Evolutionary conservation across 2,888 invertebrate genomes (phyloP).

Genomic region (Brachyopa scutellaris): DNA sequence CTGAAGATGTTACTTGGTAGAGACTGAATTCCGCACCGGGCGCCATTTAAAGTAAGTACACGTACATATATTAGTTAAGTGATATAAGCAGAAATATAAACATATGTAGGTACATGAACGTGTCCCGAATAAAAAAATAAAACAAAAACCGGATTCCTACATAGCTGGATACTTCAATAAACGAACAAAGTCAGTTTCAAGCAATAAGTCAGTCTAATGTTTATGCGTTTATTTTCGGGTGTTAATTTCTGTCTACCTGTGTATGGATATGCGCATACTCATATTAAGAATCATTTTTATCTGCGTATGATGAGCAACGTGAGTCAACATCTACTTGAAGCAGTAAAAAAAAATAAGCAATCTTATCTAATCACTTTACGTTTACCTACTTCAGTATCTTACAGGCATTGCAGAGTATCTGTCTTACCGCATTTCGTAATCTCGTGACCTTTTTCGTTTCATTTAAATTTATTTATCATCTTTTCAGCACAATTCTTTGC

Average conservation of each 20-base stretch:
- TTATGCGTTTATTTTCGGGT: background rate
- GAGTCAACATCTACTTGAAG: slow-evolving; percentile 8
- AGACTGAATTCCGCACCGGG: too few relatives aligned
- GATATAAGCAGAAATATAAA: too few relatives aligned
- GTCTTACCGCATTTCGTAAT: slow-evolving; percentile 36
- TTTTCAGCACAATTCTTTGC: background rate
- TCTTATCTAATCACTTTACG: slow-evolving; percentile 46
- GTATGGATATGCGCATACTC: background rate
- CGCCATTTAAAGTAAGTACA: too few relatives aligned
- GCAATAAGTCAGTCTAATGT: too few relatives aligned
- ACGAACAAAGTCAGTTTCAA: too few relatives aligned
- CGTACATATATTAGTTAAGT: too few relatives aligned
- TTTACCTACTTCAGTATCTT: slow-evolving; percentile 5
- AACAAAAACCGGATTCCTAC: too few relatives aligned
- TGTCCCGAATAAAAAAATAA: too few relatives aligned
- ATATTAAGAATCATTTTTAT: too few relatives aligned
- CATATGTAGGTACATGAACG: too few relatives aligned
- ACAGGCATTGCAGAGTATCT: slow-evolving; percentile 30
- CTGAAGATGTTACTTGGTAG: too few relatives aligned
- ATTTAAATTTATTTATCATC: slow-evolving; percentile 37
- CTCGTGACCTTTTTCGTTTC: slow-evolving; percentile 12
- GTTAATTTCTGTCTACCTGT: background rate
- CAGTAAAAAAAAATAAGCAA: background rate
- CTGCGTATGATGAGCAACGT: background rate
- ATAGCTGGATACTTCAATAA: too few relatives aligned